Conservation (phyloP, 1,140 invertebrate genomes). For the Ridgeia piscesae region DNA sequence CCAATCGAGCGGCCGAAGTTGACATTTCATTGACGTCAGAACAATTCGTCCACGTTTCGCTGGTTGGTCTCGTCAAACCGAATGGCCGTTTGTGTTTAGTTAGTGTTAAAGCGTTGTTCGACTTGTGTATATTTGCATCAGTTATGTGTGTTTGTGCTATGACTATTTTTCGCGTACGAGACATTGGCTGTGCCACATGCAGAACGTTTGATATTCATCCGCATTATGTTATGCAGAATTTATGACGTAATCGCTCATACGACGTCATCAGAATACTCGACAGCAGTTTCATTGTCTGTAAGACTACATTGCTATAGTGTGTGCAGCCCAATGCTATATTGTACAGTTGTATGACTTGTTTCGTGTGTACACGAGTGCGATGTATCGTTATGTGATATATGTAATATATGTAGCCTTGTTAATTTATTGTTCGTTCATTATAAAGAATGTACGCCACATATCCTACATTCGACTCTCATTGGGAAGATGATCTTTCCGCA, state of each 20-base stretch:
- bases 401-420: not conserved
- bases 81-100: not conserved
- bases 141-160: not conserved
- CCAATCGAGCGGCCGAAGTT: not conserved
- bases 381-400: not conserved
- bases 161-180: not conserved
- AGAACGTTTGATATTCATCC: not conserved
- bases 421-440: not conserved
- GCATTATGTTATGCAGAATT: not conserved
- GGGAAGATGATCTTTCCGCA: not conserved
- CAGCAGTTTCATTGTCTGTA: not conserved
- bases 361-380: not conserved
- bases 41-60: not conserved
- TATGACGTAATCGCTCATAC: not conserved
- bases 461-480: not conserved
- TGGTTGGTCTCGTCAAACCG: not conserved
- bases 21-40: not conserved
- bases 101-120: not conserved
- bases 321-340: constrained; percentile 4
- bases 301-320: not conserved
- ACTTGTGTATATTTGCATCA: not conserved
- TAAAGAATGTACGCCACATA: not conserved
- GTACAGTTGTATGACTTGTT: not conserved
- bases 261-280: not conserved
- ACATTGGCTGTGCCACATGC: not conserved